Percentiles rank a stretch among this genome's conserved stretches.
phyloP scores from a whole-genome alignment of 1,140 invertebrate species.

The Palaemon carinicauda region DNA sequence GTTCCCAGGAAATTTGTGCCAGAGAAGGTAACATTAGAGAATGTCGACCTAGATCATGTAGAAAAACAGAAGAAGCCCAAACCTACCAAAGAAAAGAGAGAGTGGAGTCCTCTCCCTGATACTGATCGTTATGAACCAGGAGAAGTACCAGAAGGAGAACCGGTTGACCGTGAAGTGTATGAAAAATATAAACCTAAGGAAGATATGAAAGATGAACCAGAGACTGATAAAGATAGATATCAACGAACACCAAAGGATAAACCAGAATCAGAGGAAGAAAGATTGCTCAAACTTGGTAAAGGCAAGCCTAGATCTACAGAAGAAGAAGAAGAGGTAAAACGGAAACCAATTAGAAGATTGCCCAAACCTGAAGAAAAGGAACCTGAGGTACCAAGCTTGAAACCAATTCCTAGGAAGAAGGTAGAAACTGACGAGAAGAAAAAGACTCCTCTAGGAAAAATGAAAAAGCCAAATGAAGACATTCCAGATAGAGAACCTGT shows the following conservation, averaged over 20 bases:
- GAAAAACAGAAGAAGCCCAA: slow-evolving; percentile 47
- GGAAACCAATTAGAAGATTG: slow-evolving; percentile 44
- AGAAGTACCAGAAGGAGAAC: slow-evolving; percentile 16
- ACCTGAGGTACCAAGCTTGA: slow-evolving; percentile 13
- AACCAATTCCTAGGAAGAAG: slow-evolving; percentile 29
- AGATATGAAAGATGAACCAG: slow-evolving; percentile 48
- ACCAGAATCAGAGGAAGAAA: background rate
- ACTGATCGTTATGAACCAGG: slow-evolving; percentile 6
- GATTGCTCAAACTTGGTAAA: slow-evolving; percentile 11
- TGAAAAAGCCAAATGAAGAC: slow-evolving; percentile 58
- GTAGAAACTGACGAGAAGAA: slow-evolving; percentile 15
- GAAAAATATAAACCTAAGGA: slow-evolving; percentile 10
- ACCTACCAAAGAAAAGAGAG: slow-evolving; percentile 24
- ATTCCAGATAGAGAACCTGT: slow-evolving; percentile 12
- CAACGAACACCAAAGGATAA: slow-evolving; percentile 15
- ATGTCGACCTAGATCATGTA: slow-evolving; percentile 31
- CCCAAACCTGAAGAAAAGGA: slow-evolving; percentile 45
- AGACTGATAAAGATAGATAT: slow-evolving; percentile 61
- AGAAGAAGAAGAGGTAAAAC: slow-evolving; percentile 22
- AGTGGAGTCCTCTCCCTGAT: slow-evolving; percentile 12
- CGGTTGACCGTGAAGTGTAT: background rate
- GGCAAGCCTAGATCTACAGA: slow-evolving; percentile 18
- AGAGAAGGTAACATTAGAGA: slow-evolving; percentile 47
- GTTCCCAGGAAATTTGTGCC: slow-evolving; percentile 6
- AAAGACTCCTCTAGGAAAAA: slow-evolving; percentile 47